These are phyloP conservation scores for Oryzias woworae DNA, from an alignment of 2,113 vertebrate species.

Conservation along the genomic window DNA sequence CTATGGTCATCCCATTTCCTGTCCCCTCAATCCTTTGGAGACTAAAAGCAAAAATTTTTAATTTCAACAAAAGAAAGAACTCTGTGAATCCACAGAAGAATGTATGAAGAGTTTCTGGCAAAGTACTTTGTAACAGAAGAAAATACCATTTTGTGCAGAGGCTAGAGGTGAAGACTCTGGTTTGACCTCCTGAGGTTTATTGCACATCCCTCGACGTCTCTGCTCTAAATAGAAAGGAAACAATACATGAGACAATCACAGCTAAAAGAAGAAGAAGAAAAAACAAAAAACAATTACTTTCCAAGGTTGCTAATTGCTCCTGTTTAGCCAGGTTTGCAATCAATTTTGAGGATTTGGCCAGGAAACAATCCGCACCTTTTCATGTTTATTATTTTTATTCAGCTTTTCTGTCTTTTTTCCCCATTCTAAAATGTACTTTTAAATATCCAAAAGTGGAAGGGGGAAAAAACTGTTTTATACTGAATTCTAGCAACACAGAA, in stretches of 20 bases:
- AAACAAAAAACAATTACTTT: too few relatives aligned
- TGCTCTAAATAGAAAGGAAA: constrained; percentile 46
- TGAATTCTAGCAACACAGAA: too few relatives aligned
- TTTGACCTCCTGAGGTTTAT: constrained; percentile 63
- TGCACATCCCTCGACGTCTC: constrained; percentile 67
- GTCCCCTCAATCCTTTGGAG: constrained; percentile 17
- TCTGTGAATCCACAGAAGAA: not conserved
- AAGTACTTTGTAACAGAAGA: not conserved
- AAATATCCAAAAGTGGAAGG: too few relatives aligned
- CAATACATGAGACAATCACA: not conserved
- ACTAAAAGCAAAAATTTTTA: constrained; percentile 19
- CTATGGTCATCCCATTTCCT: constrained; percentile 31
- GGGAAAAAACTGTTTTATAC: too few relatives aligned
- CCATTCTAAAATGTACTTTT: too few relatives aligned
- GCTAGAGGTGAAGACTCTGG: constrained; percentile 27
- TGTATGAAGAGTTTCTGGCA: not conserved
- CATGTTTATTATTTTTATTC: not conserved
- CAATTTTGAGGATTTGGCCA: not conserved
- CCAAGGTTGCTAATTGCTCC: not conserved
- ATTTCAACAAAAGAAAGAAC: constrained; percentile 7
- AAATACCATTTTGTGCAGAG: constrained; percentile 46
- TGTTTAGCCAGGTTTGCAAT: too few relatives aligned
- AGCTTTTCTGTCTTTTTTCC: not conserved
- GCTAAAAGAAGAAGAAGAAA: too few relatives aligned
- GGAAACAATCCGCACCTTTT: not conserved